Percentiles rank a stretch among this genome's conserved stretches.
These are phyloP conservation scores for Phrynosoma platyrhinos DNA, from an alignment of 2,113 vertebrate species.

Conservation along the genomic window DNA sequence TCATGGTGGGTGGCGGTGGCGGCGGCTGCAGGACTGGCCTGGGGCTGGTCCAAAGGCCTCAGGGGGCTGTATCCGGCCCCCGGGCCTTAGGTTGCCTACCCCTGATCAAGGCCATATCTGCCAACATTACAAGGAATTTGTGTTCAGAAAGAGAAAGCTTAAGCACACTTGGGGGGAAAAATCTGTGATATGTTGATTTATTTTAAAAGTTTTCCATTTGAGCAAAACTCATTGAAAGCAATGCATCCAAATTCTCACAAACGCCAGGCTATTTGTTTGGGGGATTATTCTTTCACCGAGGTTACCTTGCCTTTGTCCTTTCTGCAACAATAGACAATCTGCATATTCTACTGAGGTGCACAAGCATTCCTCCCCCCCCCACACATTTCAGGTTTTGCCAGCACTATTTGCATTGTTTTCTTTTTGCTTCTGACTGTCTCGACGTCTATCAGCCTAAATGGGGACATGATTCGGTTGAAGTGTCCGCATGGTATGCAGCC, in stretches of 20 bases:
- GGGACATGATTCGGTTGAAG: conserved; percentile 27
- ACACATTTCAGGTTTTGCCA: background rate
- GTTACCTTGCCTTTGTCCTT: background rate
- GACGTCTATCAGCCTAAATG: conserved; percentile 9
- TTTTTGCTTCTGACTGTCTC: conserved; percentile 11
- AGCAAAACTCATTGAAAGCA: background rate
- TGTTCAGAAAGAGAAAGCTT: background rate
- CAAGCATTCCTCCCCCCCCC: background rate
- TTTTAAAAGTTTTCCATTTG: background rate
- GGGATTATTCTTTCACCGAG: background rate
- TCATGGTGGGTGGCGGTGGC: too few species aligned
- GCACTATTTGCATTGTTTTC: conserved; percentile 6
- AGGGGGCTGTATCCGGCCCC: too few species aligned
- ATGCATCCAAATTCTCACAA: background rate
- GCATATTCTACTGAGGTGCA: background rate
- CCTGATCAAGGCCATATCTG: background rate
- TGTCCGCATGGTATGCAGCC: conserved; percentile 12
- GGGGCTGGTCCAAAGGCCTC: too few species aligned
- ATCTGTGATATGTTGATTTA: background rate
- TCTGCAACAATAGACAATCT: background rate
- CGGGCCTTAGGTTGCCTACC: too few species aligned
- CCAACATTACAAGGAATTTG: background rate
- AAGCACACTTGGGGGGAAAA: background rate
- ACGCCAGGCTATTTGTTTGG: background rate
- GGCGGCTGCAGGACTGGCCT: too few species aligned